These are phyloP conservation scores for Stictonetta naevosa DNA, from an alignment of 2,113 vertebrate genomes.

Conservation along the genomic window DNA sequence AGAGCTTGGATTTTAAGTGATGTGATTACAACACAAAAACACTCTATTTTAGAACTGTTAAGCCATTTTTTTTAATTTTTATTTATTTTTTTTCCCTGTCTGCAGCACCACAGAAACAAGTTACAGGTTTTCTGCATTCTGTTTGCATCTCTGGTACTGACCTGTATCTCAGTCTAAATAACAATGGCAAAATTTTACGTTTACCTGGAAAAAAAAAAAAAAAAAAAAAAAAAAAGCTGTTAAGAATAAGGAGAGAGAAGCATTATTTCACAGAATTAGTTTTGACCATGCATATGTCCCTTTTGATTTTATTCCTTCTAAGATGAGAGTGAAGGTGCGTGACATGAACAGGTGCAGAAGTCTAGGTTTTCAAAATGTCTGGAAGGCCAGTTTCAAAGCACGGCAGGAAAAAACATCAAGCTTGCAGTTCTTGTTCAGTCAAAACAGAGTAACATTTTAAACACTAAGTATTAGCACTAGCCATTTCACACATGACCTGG, in stretches of 20 bases:
- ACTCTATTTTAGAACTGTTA: background rate
- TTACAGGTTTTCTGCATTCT: background rate
- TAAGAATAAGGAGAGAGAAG: background rate
- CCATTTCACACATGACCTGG: background rate
- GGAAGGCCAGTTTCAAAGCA: background rate
- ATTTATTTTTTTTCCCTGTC: background rate
- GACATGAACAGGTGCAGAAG: background rate
- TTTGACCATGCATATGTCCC: background rate
- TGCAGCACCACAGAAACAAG: background rate
- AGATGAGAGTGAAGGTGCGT: background rate
- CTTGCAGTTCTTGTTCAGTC: background rate
- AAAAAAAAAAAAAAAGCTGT: background rate
- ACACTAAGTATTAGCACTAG: background rate
- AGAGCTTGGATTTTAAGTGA: background rate
- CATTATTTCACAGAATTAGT: background rate
- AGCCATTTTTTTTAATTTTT: background rate
- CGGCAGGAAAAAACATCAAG: background rate
- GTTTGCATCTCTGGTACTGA: background rate
- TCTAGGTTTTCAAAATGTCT: background rate
- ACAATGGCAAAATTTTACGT: background rate
- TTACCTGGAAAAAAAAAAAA: background rate
- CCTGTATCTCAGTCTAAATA: background rate
- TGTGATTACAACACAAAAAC: background rate
- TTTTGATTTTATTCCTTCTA: background rate
- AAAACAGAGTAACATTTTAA: background rate